These are phyloP conservation scores for Danionella cerebrum DNA, from an alignment of 2,113 vertebrate species.

Conservation along the genomic window DNA sequence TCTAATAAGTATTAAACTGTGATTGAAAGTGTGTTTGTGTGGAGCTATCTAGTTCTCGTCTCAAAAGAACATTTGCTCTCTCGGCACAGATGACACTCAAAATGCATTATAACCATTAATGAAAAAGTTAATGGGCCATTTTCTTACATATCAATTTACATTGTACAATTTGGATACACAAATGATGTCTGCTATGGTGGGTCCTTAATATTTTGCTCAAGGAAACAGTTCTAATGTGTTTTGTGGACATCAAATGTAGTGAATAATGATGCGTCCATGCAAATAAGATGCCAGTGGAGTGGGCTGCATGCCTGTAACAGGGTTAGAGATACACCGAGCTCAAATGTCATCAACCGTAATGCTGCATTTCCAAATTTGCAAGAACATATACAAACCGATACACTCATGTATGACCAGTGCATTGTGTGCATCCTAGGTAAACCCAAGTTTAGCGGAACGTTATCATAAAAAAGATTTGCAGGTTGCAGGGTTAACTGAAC, in stretches of 20 bases:
- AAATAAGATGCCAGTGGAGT: slow-evolving; percentile 83
- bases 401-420: not conserved
- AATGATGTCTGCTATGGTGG: slow-evolving; percentile 90
- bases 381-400: slow-evolving; percentile 3
- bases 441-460: too few species aligned
- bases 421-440: too few species aligned
- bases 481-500: too few species aligned
- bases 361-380: not conserved
- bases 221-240: slow-evolving; percentile 99
- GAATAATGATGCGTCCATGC: slow-evolving; percentile 98
- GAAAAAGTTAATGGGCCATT: slow-evolving; percentile 99
- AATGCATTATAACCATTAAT: slow-evolving; percentile 99
- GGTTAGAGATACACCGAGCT: slow-evolving; percentile 67
- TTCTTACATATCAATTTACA: slow-evolving; percentile 99
- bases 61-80: slow-evolving; percentile 59
- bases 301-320: slow-evolving; percentile 76
- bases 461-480: too few species aligned
- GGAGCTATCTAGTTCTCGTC: slow-evolving; percentile 7
- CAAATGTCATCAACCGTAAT: slow-evolving; percentile 9
- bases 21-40: slow-evolving; percentile 16
- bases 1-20: slow-evolving; percentile 16
- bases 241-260: slow-evolving; percentile 95
- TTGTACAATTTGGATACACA: slow-evolving; percentile 95
- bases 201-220: slow-evolving; percentile 86
- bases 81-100: slow-evolving; percentile 77